Evolutionary conservation across 1,140 invertebrate genomes (phyloP), one percentile per base, ranked within the genome.

Genomic region (Eufriesea mexicana): DNA sequence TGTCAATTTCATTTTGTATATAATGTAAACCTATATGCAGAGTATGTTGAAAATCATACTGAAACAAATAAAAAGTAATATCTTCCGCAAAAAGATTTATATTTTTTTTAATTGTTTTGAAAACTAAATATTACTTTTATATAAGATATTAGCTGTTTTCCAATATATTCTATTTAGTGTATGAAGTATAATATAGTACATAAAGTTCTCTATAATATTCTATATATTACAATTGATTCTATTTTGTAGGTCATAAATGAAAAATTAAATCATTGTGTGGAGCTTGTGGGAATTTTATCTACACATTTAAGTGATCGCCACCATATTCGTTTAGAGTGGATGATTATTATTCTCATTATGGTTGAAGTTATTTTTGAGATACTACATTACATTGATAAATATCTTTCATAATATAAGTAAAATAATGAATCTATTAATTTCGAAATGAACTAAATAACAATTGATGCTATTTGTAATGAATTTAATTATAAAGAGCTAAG

Each of bases 321-420:
- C 94, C 98, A 99, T 92, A 96, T 97, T 5, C 95, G 98, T 8
- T 95, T 99, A 1, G 99, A 99, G 94, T 98, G 97, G 97, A 99
- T 99, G 97, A 99, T 99, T 75, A 99, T 99, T 78, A 95, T 97
- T 67, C 96, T 99, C 28, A 99, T 99, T 93, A 96, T 98, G 96
- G 97, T 99, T 0, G 99, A 99, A 95, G 98, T 99, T 55, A 96
- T 94, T 61, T 98, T 99, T 93, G 98, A 99, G 95, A 95, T 96
- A 77, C 92, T 98, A 20, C 98, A 99, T 94, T 97, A 97, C 91
- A 90, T 96, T 57, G 96, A 98, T 72, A 87, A 92, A 66, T 94
- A 92, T 79, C 86, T 92, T 28, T 71, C 61, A 6, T 66, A 81
- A 16, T 25, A 0, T 66, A 76, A 23, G 25, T 55, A 35, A 42